Percentiles rank a stretch among this genome's conserved stretches.
Evolutionary conservation across 2,797 vertebrate genomes (phyloP).

Genomic region (Falco berigora): DNA sequence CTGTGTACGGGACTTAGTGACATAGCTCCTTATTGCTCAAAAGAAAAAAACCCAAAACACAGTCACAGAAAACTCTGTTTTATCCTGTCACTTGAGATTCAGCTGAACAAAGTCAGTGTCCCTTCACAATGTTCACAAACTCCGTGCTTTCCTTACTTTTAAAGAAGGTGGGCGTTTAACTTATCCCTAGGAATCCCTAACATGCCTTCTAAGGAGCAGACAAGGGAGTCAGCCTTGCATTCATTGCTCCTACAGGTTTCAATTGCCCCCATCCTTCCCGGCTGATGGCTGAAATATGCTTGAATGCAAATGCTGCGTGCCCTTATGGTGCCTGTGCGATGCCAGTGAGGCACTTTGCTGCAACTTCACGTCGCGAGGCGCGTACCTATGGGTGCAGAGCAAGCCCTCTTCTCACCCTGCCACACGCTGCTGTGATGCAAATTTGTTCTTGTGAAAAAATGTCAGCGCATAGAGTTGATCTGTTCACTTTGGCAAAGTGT

Average conservation of each 20-base stretch:
- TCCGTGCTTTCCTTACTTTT: background rate
- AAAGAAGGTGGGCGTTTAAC: background rate
- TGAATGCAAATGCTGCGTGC: background rate
- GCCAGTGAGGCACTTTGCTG: background rate
- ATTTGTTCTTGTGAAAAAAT: slow-evolving; percentile 45
- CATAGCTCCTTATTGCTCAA: background rate
- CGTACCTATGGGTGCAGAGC: slow-evolving; percentile 20
- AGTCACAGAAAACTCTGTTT: background rate
- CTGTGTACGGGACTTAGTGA: background rate
- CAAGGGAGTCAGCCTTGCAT: background rate
- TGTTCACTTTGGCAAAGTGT: background rate
- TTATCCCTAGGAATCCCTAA: background rate
- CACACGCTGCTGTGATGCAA: background rate
- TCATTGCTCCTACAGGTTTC: background rate
- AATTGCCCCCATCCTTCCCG: background rate
- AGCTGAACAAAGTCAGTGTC: background rate
- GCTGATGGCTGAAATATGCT: slow-evolving; percentile 6
- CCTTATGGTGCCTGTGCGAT: background rate
- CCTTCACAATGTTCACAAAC: background rate
- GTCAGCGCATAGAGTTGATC: background rate
- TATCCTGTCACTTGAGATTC: background rate
- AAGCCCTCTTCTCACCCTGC: slow-evolving; percentile 1
- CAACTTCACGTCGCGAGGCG: background rate
- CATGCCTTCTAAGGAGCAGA: background rate
- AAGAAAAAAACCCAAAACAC: background rate